These are phyloP conservation scores for Pagrus major DNA, from an alignment of 2,113 vertebrate species.

Conservation along the genomic window DNA sequence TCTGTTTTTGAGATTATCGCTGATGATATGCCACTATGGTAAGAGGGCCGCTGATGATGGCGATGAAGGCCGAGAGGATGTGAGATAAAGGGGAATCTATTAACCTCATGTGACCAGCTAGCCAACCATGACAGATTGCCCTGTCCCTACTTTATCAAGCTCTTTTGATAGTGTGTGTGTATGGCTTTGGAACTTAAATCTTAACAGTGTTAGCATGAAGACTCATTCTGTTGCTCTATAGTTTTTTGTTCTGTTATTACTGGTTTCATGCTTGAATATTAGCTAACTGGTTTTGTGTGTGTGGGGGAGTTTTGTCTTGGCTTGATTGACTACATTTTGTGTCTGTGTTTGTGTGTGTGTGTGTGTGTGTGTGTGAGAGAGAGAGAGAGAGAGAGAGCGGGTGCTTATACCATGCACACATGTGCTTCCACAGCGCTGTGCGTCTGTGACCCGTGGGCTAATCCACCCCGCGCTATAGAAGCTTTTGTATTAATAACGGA, in stretches of 20 bases:
- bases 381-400: no score
- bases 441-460: conserved; percentile 65
- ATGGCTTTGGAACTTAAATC: conserved; percentile 31
- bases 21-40: conserved; percentile 49
- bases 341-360: conserved; percentile 34
- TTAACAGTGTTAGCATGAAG: conserved; percentile 12
- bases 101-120: conserved; percentile 78
- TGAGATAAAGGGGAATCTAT: conserved; percentile 74
- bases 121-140: conserved; percentile 77
- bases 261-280: conserved; percentile 18
- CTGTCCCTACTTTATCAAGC: conserved; percentile 64
- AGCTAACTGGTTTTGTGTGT: conserved; percentile 6
- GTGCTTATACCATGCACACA: background rate
- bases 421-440: conserved; percentile 13
- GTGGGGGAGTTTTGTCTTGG: conserved; percentile 2
- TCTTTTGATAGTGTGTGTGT: conserved; percentile 24
- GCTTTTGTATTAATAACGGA: conserved; percentile 77
- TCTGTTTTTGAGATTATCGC: conserved; percentile 50
- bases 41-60: conserved; percentile 54
- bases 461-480: conserved; percentile 51
- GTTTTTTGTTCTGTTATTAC: conserved; percentile 3
- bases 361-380: conserved; percentile 29
- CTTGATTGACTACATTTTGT: conserved; percentile 21
- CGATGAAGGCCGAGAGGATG: conserved; percentile 55
- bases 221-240: conserved; percentile 18